phyloP scores from a whole-genome alignment of 2,113 vertebrate species.

The Chamaetylas fuelleborni region DNA sequence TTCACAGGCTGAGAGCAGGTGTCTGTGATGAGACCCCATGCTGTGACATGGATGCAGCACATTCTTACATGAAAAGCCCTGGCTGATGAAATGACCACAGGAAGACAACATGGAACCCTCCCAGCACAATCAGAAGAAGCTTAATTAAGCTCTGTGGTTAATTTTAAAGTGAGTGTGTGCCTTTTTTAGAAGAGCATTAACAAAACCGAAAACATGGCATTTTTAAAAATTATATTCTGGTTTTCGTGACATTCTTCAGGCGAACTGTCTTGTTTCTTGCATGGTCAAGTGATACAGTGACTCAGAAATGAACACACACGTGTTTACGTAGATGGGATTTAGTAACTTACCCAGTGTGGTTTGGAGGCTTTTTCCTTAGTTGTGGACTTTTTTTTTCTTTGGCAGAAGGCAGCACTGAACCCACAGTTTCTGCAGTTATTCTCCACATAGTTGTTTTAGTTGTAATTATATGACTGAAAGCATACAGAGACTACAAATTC shows the following conservation, averaged over 20 bases:
- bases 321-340: constrained; percentile 34
- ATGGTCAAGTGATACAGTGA: background rate
- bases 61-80: constrained; percentile 57
- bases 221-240: background rate
- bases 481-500: background rate
- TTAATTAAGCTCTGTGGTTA: constrained; percentile 48
- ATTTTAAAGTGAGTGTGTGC: constrained; percentile 6
- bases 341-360: background rate
- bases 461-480: background rate
- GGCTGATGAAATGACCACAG: constrained; percentile 57
- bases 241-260: constrained; percentile 2
- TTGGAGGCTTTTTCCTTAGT: background rate
- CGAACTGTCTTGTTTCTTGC: background rate
- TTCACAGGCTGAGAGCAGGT: constrained; percentile 61
- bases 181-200: background rate
- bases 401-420: constrained; percentile 7
- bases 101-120: constrained; percentile 55
- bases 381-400: background rate
- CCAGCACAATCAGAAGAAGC: constrained; percentile 15
- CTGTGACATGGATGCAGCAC: constrained; percentile 56
- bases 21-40: constrained; percentile 51
- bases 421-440: background rate
- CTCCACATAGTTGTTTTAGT: background rate
- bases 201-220: background rate
- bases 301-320: constrained; percentile 12